Conservation (phyloP, 2,888 invertebrate species). For the Pinctada fucata region DNA sequence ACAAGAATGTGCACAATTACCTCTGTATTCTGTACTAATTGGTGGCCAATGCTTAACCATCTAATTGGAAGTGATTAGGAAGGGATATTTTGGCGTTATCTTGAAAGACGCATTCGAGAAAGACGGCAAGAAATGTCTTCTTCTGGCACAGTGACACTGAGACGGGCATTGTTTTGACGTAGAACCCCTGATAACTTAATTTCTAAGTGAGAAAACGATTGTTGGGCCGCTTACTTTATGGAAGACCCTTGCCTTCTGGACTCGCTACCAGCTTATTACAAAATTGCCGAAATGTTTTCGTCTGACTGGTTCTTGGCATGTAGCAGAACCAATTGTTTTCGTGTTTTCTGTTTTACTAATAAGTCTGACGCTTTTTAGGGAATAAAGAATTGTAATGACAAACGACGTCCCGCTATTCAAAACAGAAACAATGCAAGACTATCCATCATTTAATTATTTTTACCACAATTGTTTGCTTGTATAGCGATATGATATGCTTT, state of each 20-base stretch:
- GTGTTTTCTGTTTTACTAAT: constrained; percentile 19
- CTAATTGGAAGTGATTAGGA: background rate
- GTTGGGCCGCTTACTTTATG: background rate
- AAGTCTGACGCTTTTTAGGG: background rate
- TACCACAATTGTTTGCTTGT: background rate
- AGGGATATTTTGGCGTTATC: background rate
- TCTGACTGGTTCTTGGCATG: constrained; percentile 12
- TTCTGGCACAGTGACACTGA: background rate
- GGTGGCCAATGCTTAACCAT: background rate
- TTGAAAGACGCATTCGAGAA: background rate
- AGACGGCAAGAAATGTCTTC: background rate
- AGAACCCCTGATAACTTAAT: constrained; percentile 13
- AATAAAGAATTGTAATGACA: background rate
- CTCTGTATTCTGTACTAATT: background rate
- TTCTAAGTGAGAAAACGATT: constrained; percentile 23
- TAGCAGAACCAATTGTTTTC: constrained; percentile 27
- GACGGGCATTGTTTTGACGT: background rate
- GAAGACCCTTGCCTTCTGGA: background rate
- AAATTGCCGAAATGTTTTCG: background rate
- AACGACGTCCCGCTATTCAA: background rate
- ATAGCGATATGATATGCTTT: background rate
- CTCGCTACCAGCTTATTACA: background rate
- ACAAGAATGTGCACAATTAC: background rate
- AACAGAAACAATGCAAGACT: background rate
- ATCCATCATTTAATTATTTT: background rate